phyloP scores from a whole-genome alignment of 2,888 invertebrate genomes.

The Drosophila helvetica region DNA sequence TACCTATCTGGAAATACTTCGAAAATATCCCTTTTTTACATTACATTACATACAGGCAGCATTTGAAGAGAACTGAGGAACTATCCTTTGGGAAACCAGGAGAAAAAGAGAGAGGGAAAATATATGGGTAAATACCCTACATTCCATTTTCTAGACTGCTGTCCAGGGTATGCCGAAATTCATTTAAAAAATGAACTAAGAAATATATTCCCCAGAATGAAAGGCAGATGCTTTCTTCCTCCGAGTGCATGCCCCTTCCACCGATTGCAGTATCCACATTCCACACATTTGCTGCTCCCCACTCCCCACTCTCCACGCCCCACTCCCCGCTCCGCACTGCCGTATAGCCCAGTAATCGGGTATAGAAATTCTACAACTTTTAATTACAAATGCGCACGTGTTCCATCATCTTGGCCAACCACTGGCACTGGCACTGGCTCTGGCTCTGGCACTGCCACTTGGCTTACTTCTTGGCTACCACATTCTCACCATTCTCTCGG shows the following conservation, averaged over 20 bases:
- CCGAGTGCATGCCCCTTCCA: background rate
- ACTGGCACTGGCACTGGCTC: background rate
- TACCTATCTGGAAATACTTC: too few species aligned
- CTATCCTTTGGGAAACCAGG: too few species aligned
- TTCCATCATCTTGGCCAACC: slow-evolving; percentile 45
- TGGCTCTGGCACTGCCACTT: slow-evolving; percentile 10
- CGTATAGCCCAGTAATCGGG: background rate
- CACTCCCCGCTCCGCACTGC: too few species aligned
- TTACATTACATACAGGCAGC: too few species aligned
- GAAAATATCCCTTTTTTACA: too few species aligned
- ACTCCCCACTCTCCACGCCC: too few species aligned
- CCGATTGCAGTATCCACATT: slow-evolving; percentile 12
- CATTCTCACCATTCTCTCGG: background rate
- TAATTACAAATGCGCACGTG: slow-evolving; percentile 70
- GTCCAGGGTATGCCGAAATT: background rate
- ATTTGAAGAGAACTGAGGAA: too few species aligned
- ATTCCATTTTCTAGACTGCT: background rate
- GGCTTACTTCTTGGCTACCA: slow-evolving; percentile 14
- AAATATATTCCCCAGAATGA: background rate
- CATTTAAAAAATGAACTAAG: background rate
- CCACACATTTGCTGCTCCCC: slow-evolving; percentile 2
- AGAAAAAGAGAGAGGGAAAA: too few species aligned
- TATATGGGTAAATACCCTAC: too few species aligned
- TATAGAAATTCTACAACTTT: slow-evolving; percentile 41
- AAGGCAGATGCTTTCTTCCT: slow-evolving; percentile 15